Percentiles rank a stretch among this genome's conserved stretches.
phyloP scores from a whole-genome alignment of 2,797 vertebrate genomes.

The Neoniphon sammara region DNA sequence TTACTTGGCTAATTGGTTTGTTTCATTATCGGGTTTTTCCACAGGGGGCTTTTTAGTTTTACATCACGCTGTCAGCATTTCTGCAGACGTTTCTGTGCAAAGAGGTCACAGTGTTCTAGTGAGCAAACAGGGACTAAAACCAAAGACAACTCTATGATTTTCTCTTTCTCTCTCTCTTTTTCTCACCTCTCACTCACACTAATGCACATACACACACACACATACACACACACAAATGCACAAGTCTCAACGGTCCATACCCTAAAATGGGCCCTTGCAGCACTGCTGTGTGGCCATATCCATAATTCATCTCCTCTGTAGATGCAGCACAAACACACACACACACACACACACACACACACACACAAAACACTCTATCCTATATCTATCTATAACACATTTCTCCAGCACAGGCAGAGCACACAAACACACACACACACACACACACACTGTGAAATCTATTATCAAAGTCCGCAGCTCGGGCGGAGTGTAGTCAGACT shows the following conservation, averaged over 20 bases:
- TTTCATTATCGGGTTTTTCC: conserved; percentile 57
- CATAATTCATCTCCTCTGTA: conserved; percentile 39
- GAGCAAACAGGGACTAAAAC: conserved; percentile 11
- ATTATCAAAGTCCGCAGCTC: conserved; percentile 48
- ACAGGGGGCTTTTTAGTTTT: conserved; percentile 23
- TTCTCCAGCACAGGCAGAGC: conserved; percentile 12
- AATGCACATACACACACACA: not conserved
- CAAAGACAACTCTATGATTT: conserved; percentile 4
- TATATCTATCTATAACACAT: conserved; percentile 48
- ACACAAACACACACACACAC: conserved; percentile 25
- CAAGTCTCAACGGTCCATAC: conserved; percentile 15
- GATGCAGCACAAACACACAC: conserved; percentile 13
- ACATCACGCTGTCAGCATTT: conserved; percentile 51
- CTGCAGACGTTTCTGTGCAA: conserved; percentile 38
- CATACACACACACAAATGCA: conserved; percentile 3
- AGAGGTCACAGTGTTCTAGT: conserved; percentile 47
- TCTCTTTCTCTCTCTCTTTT: conserved; percentile 2
- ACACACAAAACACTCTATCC: not conserved
- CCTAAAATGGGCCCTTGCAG: conserved; percentile 5
- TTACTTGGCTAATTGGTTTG: conserved; percentile 49
- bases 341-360: conserved; percentile 1
- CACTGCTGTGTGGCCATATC: not conserved
- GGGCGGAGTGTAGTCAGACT: conserved; percentile 41
- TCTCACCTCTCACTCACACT: conserved; percentile 6
- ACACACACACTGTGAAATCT: conserved; percentile 53